phyloP scores from a whole-genome alignment of 2,888 invertebrate genomes.

The Heliconius charithonia region DNA sequence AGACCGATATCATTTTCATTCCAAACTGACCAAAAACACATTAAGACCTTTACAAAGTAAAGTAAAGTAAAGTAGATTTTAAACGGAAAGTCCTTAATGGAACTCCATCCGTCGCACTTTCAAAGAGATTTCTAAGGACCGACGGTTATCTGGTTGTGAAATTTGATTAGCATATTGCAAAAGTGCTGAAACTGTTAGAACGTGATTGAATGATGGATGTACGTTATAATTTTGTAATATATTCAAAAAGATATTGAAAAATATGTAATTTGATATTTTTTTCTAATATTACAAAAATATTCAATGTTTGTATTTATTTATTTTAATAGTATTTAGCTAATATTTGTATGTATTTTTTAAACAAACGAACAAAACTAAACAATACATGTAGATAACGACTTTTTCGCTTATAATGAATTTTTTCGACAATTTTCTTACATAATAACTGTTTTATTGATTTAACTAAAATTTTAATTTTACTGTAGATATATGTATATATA shows the following conservation, averaged over 20 bases:
- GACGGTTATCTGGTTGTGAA: constrained; percentile 22
- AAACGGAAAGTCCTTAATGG: constrained; percentile 25
- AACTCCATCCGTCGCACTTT: constrained; percentile 13
- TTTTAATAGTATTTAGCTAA: no score
- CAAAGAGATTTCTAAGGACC: constrained; percentile 17
- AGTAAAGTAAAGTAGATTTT: constrained; percentile 5
- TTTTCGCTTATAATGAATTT: no score
- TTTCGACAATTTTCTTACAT: no score
- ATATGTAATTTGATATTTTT: not conserved
- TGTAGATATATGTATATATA: no score
- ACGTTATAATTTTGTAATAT: not conserved
- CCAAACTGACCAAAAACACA: not conserved
- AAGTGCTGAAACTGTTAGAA: constrained; percentile 17
- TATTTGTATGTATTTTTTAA: no score
- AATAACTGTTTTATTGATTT: no score
- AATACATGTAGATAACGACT: no score
- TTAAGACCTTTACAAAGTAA: constrained; percentile 1
- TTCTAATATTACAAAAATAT: no score
- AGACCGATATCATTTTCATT: not conserved
- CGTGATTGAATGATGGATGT: not conserved
- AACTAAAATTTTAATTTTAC: no score
- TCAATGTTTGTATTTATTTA: no score
- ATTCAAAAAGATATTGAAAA: not conserved
- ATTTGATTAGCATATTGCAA: constrained; percentile 24
- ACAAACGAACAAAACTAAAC: no score